Evolutionary conservation across 2,797 vertebrate species (phyloP).

Genomic region (Anomalospiza imberbis): DNA sequence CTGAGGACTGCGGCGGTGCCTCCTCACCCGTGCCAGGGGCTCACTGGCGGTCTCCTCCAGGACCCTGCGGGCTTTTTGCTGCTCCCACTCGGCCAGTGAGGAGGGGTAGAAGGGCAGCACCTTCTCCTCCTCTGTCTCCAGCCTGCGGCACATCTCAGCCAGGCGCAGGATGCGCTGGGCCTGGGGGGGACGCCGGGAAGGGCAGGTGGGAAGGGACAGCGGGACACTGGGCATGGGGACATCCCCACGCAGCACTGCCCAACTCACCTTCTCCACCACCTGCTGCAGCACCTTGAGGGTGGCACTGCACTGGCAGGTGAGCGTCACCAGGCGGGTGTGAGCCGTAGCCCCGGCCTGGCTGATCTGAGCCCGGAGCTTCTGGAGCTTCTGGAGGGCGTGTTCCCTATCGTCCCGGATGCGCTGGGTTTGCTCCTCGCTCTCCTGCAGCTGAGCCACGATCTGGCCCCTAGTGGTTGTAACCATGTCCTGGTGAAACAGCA

Average conservation of each 20-base stretch:
- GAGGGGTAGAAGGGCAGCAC: slow-evolving; percentile 82
- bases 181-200: slow-evolving; percentile 30
- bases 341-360: slow-evolving; percentile 42
- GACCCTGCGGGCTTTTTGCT: slow-evolving; percentile 12
- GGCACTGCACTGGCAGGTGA: slow-evolving; percentile 69
- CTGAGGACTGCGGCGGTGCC: rapidly evolving
- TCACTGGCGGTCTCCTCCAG: slow-evolving; percentile 44
- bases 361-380: slow-evolving; percentile 71
- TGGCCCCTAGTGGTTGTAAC: slow-evolving; percentile 63
- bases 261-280: slow-evolving; percentile 72
- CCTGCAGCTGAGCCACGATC: slow-evolving; percentile 46
- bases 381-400: slow-evolving; percentile 56
- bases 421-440: slow-evolving; percentile 61
- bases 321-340: slow-evolving; percentile 64
- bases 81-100: slow-evolving; percentile 66
- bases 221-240: background rate
- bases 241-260: background rate
- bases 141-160: slow-evolving; percentile 81
- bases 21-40: slow-evolving; percentile 74
- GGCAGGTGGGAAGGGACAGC: background rate
- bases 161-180: slow-evolving; percentile 77
- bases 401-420: slow-evolving; percentile 63
- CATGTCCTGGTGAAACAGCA: slow-evolving; percentile 64
- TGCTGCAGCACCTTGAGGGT: slow-evolving; percentile 70
- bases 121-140: slow-evolving; percentile 85